Base-by-base conservation (phyloP, 2,888 invertebrate genomes). In the Aleiodes testaceus region DNA sequence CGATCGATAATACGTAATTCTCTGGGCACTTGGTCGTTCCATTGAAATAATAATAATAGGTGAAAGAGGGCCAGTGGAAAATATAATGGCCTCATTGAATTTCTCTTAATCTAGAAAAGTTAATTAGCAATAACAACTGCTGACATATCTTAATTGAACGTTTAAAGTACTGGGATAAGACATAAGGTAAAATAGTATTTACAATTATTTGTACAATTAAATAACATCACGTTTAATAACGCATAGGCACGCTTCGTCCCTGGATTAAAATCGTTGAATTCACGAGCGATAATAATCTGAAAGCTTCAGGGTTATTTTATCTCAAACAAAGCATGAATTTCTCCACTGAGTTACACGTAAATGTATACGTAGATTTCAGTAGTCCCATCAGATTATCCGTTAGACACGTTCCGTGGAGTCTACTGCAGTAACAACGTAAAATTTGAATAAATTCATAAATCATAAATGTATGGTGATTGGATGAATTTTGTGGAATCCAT, bases 1-100 rank as follows among this genome's bases (percentile, higher is more conserved):
- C 75, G 71, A 72, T 72, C 77, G 68, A 68, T 69, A 74, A 76
- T 73, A 77, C 74, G 79, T 82, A 82, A 82, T 81, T 79, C 36
- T 59, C n/a, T 26, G 18, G 6, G 42, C 42, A 42, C 12, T 59
- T 59, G 36, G 36, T 42, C 36, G 16, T n/a, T 30, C 36, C 9
- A 42, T 59, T 16, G 36, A 59, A 59, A 59, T 59, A 36, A 59
- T 59, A 36, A 14, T n/a, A 16, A 11, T 36, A n/a, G n/a, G n/a
- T 36, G 36, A 36, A 36, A 36, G 11, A 5, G 26, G 26, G 36
- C 36, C 3, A 36, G 36, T 11, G 11, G 6, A 36, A 22, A 36
- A 11, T 36, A 36, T 36, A 36, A 36, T 36, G 9, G 36, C 4
- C 11, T 7, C 36, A 49, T 49, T 14, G 49, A 49, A 49, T 49